Conservation (phyloP, 2,113 vertebrate species). For the Hyla sarda region DNA sequence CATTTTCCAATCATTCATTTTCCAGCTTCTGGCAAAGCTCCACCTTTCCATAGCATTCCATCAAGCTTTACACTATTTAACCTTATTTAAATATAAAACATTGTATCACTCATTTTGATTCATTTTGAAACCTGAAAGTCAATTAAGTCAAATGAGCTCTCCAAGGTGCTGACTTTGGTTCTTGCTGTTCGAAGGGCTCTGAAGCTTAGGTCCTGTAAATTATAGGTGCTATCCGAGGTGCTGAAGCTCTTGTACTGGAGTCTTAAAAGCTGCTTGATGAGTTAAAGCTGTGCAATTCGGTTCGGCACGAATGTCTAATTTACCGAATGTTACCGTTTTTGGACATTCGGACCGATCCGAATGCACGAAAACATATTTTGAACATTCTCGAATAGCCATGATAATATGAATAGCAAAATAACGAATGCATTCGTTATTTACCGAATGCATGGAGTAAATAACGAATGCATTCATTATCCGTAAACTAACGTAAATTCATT, state of each 20-base stretch:
- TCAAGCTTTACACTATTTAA: neutral
- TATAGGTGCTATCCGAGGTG: conserved; percentile 9
- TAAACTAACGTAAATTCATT: too few species aligned
- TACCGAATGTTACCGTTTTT: too few species aligned
- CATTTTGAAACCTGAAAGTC: neutral
- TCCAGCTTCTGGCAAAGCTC: conserved; percentile 8
- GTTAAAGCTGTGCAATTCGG: neutral
- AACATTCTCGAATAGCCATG: too few species aligned
- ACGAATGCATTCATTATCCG: too few species aligned
- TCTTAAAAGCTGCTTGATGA: neutral
- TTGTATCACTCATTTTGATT: neutral
- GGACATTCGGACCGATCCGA: too few species aligned
- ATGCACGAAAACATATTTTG: too few species aligned
- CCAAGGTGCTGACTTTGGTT: neutral
- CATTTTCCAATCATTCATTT: neutral
- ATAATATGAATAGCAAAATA: too few species aligned
- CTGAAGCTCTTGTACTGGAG: neutral
- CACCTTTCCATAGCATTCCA: neutral
- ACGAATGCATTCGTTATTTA: too few species aligned
- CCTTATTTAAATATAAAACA: neutral
- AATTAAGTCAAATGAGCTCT: too few species aligned
- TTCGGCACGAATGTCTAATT: too few species aligned
- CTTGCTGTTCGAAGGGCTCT: neutral
- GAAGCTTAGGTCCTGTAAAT: neutral
- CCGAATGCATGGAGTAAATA: too few species aligned